Evolutionary conservation across 2,888 invertebrate genomes (phyloP).

Genomic region (Eupithecia vulgata): DNA sequence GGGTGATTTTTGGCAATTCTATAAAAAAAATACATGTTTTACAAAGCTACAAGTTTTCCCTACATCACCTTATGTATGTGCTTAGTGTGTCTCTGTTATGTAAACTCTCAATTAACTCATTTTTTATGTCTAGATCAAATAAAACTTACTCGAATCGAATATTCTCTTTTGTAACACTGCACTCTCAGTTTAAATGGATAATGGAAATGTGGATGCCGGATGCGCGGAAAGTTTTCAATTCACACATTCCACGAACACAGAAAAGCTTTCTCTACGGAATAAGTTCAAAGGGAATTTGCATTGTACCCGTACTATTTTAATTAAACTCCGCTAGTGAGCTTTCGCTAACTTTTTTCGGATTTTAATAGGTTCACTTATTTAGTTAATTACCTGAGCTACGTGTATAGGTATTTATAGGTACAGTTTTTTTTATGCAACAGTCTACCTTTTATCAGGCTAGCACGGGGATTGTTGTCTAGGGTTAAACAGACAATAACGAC

Average conservation of each 20-base stretch:
- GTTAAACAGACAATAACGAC: too few relatives aligned
- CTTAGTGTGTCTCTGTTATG: background rate
- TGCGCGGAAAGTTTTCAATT: background rate
- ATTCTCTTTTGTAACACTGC: background rate
- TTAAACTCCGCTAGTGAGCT: background rate
- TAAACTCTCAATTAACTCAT: background rate
- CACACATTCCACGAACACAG: background rate
- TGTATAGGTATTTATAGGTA: too few relatives aligned
- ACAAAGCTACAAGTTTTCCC: background rate
- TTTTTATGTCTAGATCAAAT: background rate
- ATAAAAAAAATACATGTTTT: too few relatives aligned
- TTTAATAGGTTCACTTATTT: background rate
- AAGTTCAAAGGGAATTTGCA: background rate
- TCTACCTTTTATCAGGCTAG: too few relatives aligned
- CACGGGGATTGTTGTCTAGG: too few relatives aligned
- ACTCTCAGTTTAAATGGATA: constrained; percentile 1
- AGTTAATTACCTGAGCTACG: background rate
- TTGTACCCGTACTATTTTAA: background rate
- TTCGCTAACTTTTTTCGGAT: background rate
- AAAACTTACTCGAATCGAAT: background rate
- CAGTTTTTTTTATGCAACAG: too few relatives aligned
- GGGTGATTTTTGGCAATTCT: too few relatives aligned
- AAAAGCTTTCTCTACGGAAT: background rate
- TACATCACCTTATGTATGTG: background rate
- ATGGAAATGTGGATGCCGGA: too few relatives aligned